phyloP scores from a whole-genome alignment of 2,888 invertebrate genomes.

The Mythimna lalbum region DNA sequence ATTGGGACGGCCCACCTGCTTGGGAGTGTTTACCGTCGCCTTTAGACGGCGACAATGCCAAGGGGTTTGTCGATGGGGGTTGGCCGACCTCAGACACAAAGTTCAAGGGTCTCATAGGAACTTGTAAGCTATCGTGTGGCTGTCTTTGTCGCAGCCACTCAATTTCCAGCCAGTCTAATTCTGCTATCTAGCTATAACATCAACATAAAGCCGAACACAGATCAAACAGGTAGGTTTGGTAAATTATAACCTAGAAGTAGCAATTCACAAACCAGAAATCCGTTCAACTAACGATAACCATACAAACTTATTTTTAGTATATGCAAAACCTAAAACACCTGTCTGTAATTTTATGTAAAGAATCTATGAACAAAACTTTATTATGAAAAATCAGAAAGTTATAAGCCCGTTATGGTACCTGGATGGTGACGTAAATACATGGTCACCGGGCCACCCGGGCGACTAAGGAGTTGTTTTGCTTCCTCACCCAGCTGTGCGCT shows the following conservation, averaged over 20 bases:
- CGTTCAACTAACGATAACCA: neutral
- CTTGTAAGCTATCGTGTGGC: neutral
- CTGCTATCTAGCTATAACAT: neutral
- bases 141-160: too few relatives aligned
- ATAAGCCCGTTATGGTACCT: too few relatives aligned
- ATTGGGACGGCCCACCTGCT: slow-evolving; percentile 10
- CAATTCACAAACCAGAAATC: slow-evolving; percentile 3
- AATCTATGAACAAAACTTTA: too few relatives aligned
- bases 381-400: too few relatives aligned
- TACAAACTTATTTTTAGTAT: too few relatives aligned
- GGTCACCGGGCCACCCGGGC: too few relatives aligned
- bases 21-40: slow-evolving; percentile 18
- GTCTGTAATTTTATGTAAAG: too few relatives aligned
- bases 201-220: neutral
- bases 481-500: too few relatives aligned
- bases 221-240: neutral
- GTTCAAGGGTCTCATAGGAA: slow-evolving; percentile 17
- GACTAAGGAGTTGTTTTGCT: too few relatives aligned
- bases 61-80: slow-evolving; percentile 9
- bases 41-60: slow-evolving; percentile 6
- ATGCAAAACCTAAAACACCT: too few relatives aligned
- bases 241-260: neutral
- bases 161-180: neutral
- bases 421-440: too few relatives aligned
- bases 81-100: slow-evolving; percentile 15